A percentile compares a stretch with the other conserved stretches of the same genome.
Conservation (phyloP, 2,888 invertebrate species). For the Lochmaea capreae region DNA sequence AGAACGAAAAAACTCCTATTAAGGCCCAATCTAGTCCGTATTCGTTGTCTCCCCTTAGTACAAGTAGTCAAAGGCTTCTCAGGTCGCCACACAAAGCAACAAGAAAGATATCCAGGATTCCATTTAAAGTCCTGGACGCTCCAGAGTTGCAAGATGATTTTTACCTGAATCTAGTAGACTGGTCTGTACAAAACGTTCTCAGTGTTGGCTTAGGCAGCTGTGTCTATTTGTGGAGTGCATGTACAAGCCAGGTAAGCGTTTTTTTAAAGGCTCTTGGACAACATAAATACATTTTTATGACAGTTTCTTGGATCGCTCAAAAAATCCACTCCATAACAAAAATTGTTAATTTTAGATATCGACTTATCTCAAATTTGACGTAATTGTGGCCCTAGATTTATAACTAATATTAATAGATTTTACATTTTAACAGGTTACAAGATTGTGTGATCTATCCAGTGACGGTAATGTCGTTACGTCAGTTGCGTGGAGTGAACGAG, state of each 20-base stretch:
- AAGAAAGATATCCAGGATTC: conserved; percentile 97
- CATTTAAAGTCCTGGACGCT: conserved; percentile 95
- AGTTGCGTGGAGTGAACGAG: conserved; percentile 98
- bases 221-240: conserved; percentile 99
- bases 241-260: conserved; percentile 86
- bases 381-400: no score
- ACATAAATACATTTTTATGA: no score
- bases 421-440: conserved; percentile 75
- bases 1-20: conserved; percentile 73
- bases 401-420: no score
- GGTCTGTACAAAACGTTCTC: conserved; percentile 97
- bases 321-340: no score
- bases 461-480: conserved; percentile 97
- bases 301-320: no score
- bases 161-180: conserved; percentile 98
- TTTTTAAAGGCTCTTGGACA: not conserved
- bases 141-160: conserved; percentile 99
- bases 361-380: no score
- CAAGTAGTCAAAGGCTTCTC: conserved; percentile 93
- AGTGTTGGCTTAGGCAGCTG: conserved; percentile 98
- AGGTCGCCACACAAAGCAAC: conserved; percentile 98
- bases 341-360: no score
- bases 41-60: conserved; percentile 94
- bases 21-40: conserved; percentile 87
- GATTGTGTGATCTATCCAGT: conserved; percentile 93